Base-by-base conservation (phyloP, 2,113 vertebrate genomes). In the Rynchops niger region DNA sequence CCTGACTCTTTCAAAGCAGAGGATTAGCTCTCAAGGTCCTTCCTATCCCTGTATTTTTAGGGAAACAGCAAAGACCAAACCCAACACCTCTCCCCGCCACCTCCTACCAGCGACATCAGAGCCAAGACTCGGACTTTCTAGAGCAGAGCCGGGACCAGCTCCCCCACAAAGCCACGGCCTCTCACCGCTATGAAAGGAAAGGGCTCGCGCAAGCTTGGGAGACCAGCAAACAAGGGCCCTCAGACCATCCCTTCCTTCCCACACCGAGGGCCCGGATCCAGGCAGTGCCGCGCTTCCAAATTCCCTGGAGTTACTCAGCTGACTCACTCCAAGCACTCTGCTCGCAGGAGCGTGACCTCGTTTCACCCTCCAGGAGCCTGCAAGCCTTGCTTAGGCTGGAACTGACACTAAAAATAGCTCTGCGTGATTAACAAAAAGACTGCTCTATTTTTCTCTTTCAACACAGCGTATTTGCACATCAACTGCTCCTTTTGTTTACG, bases 311-410 rank as follows among this genome's bases (percentile, higher is more conserved):
- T 55, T 77, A 26, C 81, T 79, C 47, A 30, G 96, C 85, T 96
- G 89, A 96, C 87, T 97, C 95, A 96, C 83, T 58, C 32, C 2
- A 40, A 89, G 73, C 93, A 29, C 66, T 86, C 40, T 8, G 86
- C 88, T 77, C 6, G 1, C 95, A 91, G 91, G 81, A 95, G 81
- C 52, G 7, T 86, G 95, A 96, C 96, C 96, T 93, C 61, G 18
- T 79, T 95, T 97, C 95, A 96, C 95, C 94, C 91, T 42, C 81
- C 89, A 89, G 93, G 94, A 97, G 91, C 89, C 97, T 92, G 91
- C 49, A 15, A 86, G 88, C 85, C 85, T 47, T 25, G 74, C 58
- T 53, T 20, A 82, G 96, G 69, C 89, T 94, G 96, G 40, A 88
- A 42, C 62, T 0, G 5, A 19, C 86, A 76, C 96, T 97, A 96